Evolutionary conservation across 23 tunicate species (phyloP).

Genomic region (Clavelina lepadiformis): DNA sequence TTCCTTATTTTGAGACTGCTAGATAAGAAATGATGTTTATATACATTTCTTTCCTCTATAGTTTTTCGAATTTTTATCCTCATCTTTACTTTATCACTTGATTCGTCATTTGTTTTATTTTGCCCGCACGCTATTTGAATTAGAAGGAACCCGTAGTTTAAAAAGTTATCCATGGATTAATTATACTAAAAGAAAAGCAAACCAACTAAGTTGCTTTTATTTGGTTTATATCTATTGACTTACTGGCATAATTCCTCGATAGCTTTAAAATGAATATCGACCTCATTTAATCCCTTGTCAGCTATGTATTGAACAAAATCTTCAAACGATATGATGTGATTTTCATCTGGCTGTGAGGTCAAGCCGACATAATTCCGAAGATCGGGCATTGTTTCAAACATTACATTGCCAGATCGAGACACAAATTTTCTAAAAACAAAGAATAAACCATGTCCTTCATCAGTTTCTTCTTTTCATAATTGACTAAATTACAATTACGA

Average conservation of each 20-base stretch:
- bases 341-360: slow-evolving; percentile 26
- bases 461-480: too few relatives aligned
- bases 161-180: too few relatives aligned
- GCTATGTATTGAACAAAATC: slow-evolving; percentile 48
- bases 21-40: too few relatives aligned
- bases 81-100: too few relatives aligned
- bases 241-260: slow-evolving; percentile 42
- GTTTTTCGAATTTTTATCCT: too few relatives aligned
- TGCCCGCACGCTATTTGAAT: background rate
- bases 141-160: background rate
- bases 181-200: too few relatives aligned
- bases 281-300: slow-evolving; percentile 33
- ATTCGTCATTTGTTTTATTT: background rate
- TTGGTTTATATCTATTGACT: too few relatives aligned
- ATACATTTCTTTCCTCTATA: too few relatives aligned
- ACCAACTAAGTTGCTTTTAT: too few relatives aligned
- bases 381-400: slow-evolving; percentile 27
- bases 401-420: slow-evolving; percentile 10
- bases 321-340: slow-evolving; percentile 46
- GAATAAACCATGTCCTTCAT: too few relatives aligned
- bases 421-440: slow-evolving; percentile 29
- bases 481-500: too few relatives aligned
- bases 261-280: slow-evolving; percentile 49
- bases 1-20: too few relatives aligned
- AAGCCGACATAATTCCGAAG: slow-evolving; percentile 19